Base-by-base conservation (phyloP, 2,797 vertebrate genomes). In the Darevskia mixta region DNA sequence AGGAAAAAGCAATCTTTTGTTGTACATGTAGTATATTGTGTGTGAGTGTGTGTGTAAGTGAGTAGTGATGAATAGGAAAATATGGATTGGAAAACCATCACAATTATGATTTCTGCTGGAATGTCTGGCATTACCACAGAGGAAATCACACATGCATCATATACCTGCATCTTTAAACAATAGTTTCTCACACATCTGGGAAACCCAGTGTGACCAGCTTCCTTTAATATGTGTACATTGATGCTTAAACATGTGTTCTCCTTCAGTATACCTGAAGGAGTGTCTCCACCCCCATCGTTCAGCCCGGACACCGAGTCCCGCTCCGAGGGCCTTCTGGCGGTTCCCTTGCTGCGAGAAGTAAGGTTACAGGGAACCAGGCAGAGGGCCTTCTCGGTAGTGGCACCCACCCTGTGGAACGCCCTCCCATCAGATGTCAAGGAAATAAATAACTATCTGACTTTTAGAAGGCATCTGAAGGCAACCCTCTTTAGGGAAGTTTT, bases 1-100 rank as follows among this genome's bases (percentile, higher is more conserved):
- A 35, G 35, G 35, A 35, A 35, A 35, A 35, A 35, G 35, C 35
- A 69, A 32, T 55, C 75, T 29, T 45, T 67, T 72, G 58, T 61
- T 11, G 85, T 87, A 89, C 55, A 15, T 43, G 18, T 8, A 69
- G 3, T 2, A 43, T 85, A 58, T 78, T 96, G 92, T 85, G 17
- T 58, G 20, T 67, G 20, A 67, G 35, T 55, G 8, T 49, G 49
- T 38, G 25, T 8, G 25, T 2, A 29, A 73, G 41, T 5, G 71
- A 20, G n/a, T 25, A 41, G 49, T 10, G 64, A 25, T 49, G 82
- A 25, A 17, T 8, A 80, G 72, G 80, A 43, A 92, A 85, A 0
- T 13, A 45, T 55, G 86, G 87, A 3, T 4, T 87, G 66, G 49
- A 7, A 79, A 64, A 90, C 18, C 5, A 61, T 61, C 58, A 61